phyloP scores from a whole-genome alignment of 2,888 invertebrate species.

The Agonum fuliginosum region DNA sequence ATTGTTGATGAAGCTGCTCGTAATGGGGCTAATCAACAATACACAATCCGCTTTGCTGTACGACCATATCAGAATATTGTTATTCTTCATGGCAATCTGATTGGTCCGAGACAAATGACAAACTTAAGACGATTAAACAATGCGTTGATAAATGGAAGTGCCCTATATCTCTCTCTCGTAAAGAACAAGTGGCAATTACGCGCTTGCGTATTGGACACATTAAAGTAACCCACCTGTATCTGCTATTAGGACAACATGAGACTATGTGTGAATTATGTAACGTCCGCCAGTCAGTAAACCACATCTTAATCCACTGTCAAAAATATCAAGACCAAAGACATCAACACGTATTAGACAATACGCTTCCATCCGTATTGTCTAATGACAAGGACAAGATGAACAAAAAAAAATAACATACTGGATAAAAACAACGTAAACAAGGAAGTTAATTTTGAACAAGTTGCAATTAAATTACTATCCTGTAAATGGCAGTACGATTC shows the following conservation, averaged over 20 bases:
- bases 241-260: slow-evolving; percentile 1
- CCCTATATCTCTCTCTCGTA: background rate
- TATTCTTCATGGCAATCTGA: slow-evolving; percentile 7
- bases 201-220: background rate
- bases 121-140: slow-evolving; percentile 12
- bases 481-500: no score
- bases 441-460: no score
- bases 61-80: slow-evolving; percentile 8
- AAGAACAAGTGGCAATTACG: slow-evolving; percentile 27
- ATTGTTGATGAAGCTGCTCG: slow-evolving; percentile 15
- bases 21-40: background rate
- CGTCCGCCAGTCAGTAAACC: background rate
- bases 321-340: background rate
- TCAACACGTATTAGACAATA: slow-evolving; percentile 8
- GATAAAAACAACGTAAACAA: no score
- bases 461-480: no score
- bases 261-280: slow-evolving; percentile 7
- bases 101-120: slow-evolving; percentile 12
- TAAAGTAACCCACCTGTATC: slow-evolving; percentile 5
- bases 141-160: slow-evolving; percentile 24
- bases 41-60: background rate
- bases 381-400: background rate
- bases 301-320: slow-evolving; percentile 6
- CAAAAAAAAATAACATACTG: no score
- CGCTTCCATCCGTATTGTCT: background rate